Evolutionary conservation across 1,140 invertebrate genomes (phyloP), one percentile per base, ranked within the genome.

Genomic region (Neodiprion fabricii): DNA sequence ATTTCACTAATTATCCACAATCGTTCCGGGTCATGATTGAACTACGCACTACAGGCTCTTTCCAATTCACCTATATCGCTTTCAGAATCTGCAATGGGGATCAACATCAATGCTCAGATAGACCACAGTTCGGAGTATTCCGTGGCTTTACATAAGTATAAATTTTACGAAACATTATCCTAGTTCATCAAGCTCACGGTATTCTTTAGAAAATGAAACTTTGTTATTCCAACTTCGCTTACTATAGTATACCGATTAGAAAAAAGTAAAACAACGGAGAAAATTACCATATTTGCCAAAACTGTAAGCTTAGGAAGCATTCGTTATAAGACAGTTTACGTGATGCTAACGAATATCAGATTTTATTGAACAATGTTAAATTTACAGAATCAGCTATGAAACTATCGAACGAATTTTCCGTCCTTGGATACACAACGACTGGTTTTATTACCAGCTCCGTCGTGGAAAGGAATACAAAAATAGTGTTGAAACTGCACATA

Each of bases 41-140:
- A 40, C 28, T 40, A 40, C 5, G 28, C 28, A 40, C 28, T 40
- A 40, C 28, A 40, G 1, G 28, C 28, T 5, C 28, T 40, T 40
- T 40, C 28, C 28, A 40, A 40, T 40, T 40, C 28, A 40, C 10
- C 61, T 73, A 17, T 50, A 7, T 72, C n/a, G 71, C 50, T 76
- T 89, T 1, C 82, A 94, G 95, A 97, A 89, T 94, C 94, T n/a
- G 94, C 96, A 11, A 96, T 97, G 95, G 96, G 96, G 4, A 90
- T 92, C 10, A 90, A 91, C 67, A 85, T 97, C 4, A 90, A 94
- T 83, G 93, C 94, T 0, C 96, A 97, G 88, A 87, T 87, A 11
- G 88, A 95, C 78, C 84, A 83, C 1, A 89, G 94, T 74, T 94
- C 93, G 1, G 90, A 92, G 77, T 97, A 97, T 84, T 92, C 95